phyloP scores from a whole-genome alignment of 2,797 vertebrate species.

The Eremophila alpestris region DNA sequence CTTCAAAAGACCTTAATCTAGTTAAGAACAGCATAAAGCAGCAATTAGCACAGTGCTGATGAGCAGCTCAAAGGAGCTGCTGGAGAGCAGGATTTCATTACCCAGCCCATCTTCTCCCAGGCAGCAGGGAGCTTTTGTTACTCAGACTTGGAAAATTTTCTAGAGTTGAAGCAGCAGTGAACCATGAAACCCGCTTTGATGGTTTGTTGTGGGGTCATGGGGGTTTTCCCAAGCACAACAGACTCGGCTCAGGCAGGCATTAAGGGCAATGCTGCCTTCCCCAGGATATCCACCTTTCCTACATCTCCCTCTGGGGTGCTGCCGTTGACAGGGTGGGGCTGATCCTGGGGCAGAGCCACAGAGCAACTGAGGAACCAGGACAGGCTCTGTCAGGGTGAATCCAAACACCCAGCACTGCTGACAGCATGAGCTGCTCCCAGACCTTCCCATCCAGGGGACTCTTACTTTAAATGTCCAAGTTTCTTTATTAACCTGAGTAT shows the following conservation, averaged over 20 bases:
- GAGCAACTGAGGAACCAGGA: not conserved
- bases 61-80: not conserved
- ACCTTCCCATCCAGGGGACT: not conserved
- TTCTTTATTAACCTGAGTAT: constrained; percentile 87
- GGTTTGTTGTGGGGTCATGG: accelerated
- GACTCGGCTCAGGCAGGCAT: not conserved
- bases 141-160: not conserved
- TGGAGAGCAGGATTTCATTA: not conserved
- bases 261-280: not conserved
- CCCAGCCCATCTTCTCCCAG: not conserved
- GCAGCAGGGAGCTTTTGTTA: not conserved
- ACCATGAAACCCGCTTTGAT: not conserved
- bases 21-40: not conserved
- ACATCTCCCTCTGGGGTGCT: not conserved
- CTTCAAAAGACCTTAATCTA: not conserved
- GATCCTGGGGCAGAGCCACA: not conserved
- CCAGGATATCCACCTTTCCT: not conserved
- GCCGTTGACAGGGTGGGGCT: accelerated
- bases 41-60: not conserved
- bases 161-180: not conserved
- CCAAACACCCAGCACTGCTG: not conserved
- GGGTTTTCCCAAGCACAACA: not conserved
- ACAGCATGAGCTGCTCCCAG: accelerated
- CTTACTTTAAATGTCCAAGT: constrained; percentile 61
- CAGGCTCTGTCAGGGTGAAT: not conserved